A percentile compares a stretch with the other conserved stretches of the same genome.
Conservation (phyloP, 2,888 invertebrate genomes). For the Eurytoma californica region DNA sequence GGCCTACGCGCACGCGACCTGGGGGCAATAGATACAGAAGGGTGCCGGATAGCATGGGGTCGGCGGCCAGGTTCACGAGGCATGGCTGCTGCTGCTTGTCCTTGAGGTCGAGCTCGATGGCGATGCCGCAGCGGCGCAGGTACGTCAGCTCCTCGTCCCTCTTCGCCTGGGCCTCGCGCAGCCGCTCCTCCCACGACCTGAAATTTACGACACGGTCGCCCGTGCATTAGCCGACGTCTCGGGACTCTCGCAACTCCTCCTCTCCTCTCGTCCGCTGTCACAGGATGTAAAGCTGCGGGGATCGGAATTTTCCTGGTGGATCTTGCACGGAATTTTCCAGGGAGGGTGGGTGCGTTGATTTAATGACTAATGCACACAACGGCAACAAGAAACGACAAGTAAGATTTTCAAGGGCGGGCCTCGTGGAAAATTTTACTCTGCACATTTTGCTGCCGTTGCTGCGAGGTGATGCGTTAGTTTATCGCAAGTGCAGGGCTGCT, state of each 20-base stretch:
- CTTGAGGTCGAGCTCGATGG: constrained; percentile 75
- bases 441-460: too few species aligned
- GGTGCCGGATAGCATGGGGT: constrained; percentile 80
- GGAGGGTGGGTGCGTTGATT: too few species aligned
- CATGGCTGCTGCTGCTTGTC: constrained; percentile 76
- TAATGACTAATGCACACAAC: too few species aligned
- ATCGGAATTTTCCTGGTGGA: too few species aligned
- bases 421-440: too few species aligned
- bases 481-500: too few species aligned
- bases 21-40: constrained; percentile 77
- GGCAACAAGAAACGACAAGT: too few species aligned
- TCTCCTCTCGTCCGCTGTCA: neutral
- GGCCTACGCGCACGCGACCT: constrained; percentile 76
- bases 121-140: constrained; percentile 78
- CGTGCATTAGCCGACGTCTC: neutral
- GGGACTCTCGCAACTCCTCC: neutral
- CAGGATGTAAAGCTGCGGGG: too few species aligned
- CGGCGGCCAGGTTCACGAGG: constrained; percentile 80
- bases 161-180: constrained; percentile 75
- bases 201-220: constrained; percentile 55
- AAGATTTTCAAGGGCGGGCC: too few species aligned
- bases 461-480: too few species aligned
- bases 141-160: constrained; percentile 76
- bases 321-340: too few species aligned
- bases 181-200: constrained; percentile 76